Evolutionary conservation across 2,113 vertebrate species (phyloP).

Genomic region (Oryzias celebensis): DNA sequence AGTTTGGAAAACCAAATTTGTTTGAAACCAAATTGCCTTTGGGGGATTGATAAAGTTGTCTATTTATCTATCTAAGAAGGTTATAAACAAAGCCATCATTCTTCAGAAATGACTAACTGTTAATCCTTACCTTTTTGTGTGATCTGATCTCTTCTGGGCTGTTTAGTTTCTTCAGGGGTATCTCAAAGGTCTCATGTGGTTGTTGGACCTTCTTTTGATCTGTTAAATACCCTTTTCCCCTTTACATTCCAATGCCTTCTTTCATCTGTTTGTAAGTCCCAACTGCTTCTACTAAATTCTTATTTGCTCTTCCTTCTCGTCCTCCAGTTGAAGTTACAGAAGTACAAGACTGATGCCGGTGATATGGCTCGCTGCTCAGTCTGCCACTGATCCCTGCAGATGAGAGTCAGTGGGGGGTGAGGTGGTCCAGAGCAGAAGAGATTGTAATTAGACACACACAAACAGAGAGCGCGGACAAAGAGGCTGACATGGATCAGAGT

Average conservation of each 20-base stretch:
- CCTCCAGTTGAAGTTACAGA: conserved; percentile 8
- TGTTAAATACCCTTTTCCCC: background rate
- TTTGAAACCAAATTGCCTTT: no score
- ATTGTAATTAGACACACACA: conserved; percentile 54
- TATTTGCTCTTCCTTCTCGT: background rate
- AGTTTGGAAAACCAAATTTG: no score
- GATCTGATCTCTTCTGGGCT: conserved; percentile 20
- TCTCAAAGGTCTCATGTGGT: background rate
- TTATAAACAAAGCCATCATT: conserved; percentile 40
- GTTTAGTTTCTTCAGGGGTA: conserved; percentile 6
- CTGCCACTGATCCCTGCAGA: conserved; percentile 68
- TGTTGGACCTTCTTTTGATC: no score
- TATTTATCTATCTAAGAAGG: conserved; percentile 25
- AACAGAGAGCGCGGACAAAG: background rate
- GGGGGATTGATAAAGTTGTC: no score
- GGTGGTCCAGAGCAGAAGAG: conserved; percentile 32
- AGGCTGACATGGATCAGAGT: background rate
- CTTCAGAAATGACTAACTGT: conserved; percentile 2
- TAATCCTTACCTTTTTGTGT: conserved; percentile 36
- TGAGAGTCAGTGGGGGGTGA: conserved; percentile 54
- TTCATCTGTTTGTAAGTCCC: background rate
- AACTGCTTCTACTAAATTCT: background rate
- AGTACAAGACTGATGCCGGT: conserved; percentile 29
- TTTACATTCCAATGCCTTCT: background rate
- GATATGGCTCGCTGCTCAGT: conserved; percentile 63